These are phyloP conservation scores for Chrysolina haemoptera DNA, from an alignment of 2,888 invertebrate species.

Conservation along the genomic window DNA sequence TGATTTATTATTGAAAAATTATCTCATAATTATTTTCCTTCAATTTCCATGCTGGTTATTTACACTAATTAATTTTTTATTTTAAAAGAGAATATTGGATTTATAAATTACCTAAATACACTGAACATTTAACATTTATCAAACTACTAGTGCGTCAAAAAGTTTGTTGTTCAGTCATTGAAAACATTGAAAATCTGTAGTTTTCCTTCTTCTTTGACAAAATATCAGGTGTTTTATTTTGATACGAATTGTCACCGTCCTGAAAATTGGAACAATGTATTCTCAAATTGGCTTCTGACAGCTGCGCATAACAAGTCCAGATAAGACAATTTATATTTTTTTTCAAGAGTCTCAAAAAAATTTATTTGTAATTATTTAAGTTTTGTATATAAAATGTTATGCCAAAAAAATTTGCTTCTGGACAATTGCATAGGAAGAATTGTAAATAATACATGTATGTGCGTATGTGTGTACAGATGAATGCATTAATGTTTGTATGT, in stretches of 20 bases:
- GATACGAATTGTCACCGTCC: constrained; percentile 69
- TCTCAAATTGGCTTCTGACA: constrained; percentile 60
- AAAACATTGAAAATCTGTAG: constrained; percentile 1
- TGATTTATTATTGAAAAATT: too few relatives aligned
- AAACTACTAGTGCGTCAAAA: too few relatives aligned
- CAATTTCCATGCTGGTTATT: too few relatives aligned
- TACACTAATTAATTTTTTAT: too few relatives aligned
- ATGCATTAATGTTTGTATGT: constrained; percentile 61
- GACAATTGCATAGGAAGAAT: constrained; percentile 65
- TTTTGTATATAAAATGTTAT: constrained; percentile 60
- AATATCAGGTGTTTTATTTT: constrained; percentile 34
- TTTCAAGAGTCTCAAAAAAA: constrained; percentile 46
- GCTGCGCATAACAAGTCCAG: constrained; percentile 63
- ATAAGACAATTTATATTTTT: constrained; percentile 50
- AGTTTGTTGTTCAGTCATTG: not conserved
- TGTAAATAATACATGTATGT: constrained; percentile 66
- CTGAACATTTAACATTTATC: too few relatives aligned
- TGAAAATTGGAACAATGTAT: constrained; percentile 60
- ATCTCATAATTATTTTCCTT: too few relatives aligned
- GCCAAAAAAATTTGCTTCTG: constrained; percentile 62
- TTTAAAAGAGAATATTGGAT: too few relatives aligned
- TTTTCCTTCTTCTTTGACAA: constrained; percentile 35
- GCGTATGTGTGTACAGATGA: constrained; percentile 55
- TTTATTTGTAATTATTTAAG: constrained; percentile 56
- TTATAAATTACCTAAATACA: too few relatives aligned